Conservation (phyloP, 2,113 vertebrate genomes). For the Saccopteryx bilineata region DNA sequence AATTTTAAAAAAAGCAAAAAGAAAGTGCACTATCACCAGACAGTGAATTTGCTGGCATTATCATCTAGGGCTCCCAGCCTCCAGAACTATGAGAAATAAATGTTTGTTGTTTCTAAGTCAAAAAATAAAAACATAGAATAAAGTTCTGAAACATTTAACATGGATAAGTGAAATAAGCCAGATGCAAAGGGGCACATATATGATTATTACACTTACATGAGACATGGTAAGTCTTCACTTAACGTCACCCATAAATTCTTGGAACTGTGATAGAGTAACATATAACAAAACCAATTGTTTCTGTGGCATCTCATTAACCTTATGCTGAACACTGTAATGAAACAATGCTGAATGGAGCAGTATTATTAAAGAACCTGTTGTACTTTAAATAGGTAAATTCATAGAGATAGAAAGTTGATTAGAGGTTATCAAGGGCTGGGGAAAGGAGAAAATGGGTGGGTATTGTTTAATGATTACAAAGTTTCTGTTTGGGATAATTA, state of each 20-base stretch:
- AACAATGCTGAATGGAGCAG: not conserved
- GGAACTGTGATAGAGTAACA: not conserved
- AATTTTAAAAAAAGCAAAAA: not conserved
- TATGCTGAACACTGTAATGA: not conserved
- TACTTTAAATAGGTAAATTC: not conserved
- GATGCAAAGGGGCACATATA: not conserved
- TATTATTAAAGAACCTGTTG: not conserved
- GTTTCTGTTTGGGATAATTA: constrained; percentile 12
- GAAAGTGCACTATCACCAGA: not conserved
- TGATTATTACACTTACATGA: constrained; percentile 12
- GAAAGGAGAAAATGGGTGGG: not conserved
- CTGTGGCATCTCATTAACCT: not conserved
- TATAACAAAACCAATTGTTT: not conserved
- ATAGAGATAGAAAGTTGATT: not conserved
- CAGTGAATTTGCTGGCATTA: not conserved
- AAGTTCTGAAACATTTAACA: not conserved
- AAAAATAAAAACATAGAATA: not conserved
- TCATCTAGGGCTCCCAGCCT: not conserved
- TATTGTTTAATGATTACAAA: not conserved
- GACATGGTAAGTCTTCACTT: not conserved
- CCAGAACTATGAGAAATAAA: not conserved
- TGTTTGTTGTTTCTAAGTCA: not conserved
- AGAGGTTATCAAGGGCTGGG: not conserved
- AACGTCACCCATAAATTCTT: not conserved
- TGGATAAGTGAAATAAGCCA: not conserved